These are phyloP conservation scores for Cephus sareptanus DNA, from an alignment of 2,888 invertebrate species.

Conservation along the genomic window DNA sequence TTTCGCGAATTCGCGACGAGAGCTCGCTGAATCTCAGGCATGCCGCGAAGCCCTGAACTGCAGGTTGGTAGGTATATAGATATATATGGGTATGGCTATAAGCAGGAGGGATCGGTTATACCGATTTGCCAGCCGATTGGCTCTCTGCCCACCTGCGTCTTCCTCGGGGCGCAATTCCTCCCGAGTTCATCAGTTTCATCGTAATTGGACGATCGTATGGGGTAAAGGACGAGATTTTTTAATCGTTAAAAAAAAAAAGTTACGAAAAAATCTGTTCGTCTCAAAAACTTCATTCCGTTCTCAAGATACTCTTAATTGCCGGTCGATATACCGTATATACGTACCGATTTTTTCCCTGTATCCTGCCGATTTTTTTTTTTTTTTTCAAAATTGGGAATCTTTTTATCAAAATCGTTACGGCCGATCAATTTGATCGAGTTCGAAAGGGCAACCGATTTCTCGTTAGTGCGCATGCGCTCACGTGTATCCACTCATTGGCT, in stretches of 20 bases:
- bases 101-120: not conserved
- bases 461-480: not conserved
- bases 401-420: not conserved
- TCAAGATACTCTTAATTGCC: not conserved
- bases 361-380: not conserved
- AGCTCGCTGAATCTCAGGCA: not conserved
- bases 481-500: not conserved
- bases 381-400: not conserved
- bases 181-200: not conserved
- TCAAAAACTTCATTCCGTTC: not conserved
- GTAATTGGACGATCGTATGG: not conserved
- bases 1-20: slow-evolving; percentile 4
- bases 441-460: not conserved
- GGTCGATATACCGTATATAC: not conserved
- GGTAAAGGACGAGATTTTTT: not conserved
- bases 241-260: not conserved
- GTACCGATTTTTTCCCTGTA: not conserved
- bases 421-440: not conserved
- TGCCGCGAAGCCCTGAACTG: not conserved
- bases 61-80: not conserved
- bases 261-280: not conserved
- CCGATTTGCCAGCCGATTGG: not conserved
- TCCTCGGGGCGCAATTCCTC: not conserved
- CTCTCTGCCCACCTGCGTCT: not conserved
- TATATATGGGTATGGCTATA: not conserved